Evolutionary conservation across 2,888 invertebrate genomes (phyloP).

Genomic region (Lottia scabra): DNA sequence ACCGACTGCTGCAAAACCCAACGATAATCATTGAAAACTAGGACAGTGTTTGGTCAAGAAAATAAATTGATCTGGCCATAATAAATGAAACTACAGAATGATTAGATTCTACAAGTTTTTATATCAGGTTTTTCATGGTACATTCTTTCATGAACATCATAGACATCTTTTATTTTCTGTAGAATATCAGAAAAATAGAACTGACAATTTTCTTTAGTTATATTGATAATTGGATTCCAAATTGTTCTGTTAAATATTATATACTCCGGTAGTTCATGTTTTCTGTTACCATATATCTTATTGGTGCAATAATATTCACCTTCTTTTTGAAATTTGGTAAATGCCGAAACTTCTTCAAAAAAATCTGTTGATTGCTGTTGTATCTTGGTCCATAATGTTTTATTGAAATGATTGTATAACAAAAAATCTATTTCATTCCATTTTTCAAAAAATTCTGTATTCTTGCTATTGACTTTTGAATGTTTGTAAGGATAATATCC

Average conservation of each 20-base stretch:
- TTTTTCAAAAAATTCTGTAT: constrained; percentile 45
- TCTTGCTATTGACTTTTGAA: constrained; percentile 2
- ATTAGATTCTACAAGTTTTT: neutral
- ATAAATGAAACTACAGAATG: no score
- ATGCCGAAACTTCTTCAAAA: constrained; percentile 42
- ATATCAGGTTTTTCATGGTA: neutral
- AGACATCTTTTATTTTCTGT: neutral
- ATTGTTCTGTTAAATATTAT: neutral
- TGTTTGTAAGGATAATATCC: constrained; percentile 34
- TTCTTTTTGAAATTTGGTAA: constrained; percentile 24
- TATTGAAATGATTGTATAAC: constrained; percentile 62
- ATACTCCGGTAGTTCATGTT: neutral
- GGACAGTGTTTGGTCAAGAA: no score
- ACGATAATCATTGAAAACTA: no score
- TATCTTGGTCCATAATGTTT: constrained; percentile 57
- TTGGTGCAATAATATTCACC: neutral
- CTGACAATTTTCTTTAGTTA: neutral
- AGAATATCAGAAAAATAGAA: neutral
- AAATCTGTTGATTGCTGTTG: constrained; percentile 44
- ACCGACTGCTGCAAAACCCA: no score
- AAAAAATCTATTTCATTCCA: constrained; percentile 60
- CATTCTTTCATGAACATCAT: neutral
- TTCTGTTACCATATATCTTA: neutral
- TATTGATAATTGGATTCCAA: neutral
- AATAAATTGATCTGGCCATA: no score